Conservation (phyloP, 2,113 vertebrate species). For the Scomber japonicus region DNA sequence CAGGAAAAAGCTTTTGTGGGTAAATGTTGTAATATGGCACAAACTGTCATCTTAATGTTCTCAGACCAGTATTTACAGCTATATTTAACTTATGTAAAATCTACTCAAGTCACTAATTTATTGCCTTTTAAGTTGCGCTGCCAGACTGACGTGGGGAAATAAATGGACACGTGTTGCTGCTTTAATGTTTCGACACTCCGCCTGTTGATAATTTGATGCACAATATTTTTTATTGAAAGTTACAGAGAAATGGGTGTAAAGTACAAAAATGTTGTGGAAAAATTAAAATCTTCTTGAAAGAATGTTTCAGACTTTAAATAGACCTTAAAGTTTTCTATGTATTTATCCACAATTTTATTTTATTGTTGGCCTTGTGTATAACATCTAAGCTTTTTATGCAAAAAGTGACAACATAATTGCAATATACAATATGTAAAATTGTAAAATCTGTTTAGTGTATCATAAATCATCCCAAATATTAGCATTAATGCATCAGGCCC, state of each 20-base stretch:
- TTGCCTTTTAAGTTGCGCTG: constrained; percentile 62
- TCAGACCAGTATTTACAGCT: constrained; percentile 24
- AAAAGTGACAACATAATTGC: not conserved
- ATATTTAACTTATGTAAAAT: constrained; percentile 17
- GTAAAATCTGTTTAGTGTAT: not conserved
- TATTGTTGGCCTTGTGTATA: not conserved
- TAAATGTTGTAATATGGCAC: constrained; percentile 35
- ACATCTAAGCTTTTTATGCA: constrained; percentile 12
- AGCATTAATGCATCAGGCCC: too few species aligned
- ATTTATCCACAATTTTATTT: not conserved
- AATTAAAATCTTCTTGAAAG: constrained; percentile 53
- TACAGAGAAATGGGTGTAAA: constrained; percentile 18
- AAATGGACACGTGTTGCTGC: constrained; percentile 36
- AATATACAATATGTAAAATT: not conserved
- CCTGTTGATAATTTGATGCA: constrained; percentile 41
- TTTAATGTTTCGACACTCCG: constrained; percentile 38
- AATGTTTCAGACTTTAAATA: constrained; percentile 17
- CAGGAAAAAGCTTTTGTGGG: not conserved
- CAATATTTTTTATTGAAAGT: constrained; percentile 49
- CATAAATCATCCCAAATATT: not conserved
- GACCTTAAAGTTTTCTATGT: not conserved
- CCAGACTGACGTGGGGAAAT: constrained; percentile 10
- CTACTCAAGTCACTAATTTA: constrained; percentile 60
- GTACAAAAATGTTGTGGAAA: constrained; percentile 40
- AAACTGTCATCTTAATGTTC: constrained; percentile 11